Base-by-base conservation (phyloP, 2,113 vertebrate genomes). In the Syngnathoides biaculeatus region DNA sequence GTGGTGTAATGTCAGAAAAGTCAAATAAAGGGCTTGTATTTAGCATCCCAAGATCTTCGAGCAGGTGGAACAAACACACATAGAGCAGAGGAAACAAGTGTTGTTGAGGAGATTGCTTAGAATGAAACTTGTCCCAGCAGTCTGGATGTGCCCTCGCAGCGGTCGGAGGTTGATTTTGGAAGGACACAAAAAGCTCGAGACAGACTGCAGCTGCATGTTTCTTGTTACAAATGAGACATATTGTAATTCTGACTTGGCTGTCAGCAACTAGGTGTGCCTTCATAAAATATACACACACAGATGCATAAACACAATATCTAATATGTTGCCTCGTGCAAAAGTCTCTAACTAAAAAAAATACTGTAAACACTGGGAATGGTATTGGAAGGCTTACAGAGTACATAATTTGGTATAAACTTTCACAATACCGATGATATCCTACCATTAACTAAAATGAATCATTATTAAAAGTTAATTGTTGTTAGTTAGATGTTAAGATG, bases 91-190 rank as follows among this genome's bases (percentile, higher is more conserved):
- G 75, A 82, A 85, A 84, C 72, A 81, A 19, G 61, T 71, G 72
- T 64, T 69, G 64, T 69, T 7, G 62, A 47, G 55, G 48, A 69
- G 60, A 50, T 64, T 4, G 50, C 72, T 71, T 45, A 17, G 50
- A 77, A 71, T 45, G 68, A 72, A 60, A 60, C 64, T 38, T 0
- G 63, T 65, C 80, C 20, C 81, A 73, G 79, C 79, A 22, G 63
- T 24, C 64, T 45, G 50, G 12, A 55, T 68, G 80, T 13, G 30
- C 71, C 27, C 14, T 64, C 76, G 0, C 84, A 77, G 78, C 48
- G 3, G 74, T 59, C 57, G 67, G 19, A 47, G 73, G 80, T 81
- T 82, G 79, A 81, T 72, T 84, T 86, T 85, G 84, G 84, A 85
- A 60, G 61, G 53, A 62, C 19, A 67, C 30, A 45, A 26, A 69